Evolutionary conservation across 2,888 invertebrate genomes (phyloP).

Genomic region (Drosophila koepferae): DNA sequence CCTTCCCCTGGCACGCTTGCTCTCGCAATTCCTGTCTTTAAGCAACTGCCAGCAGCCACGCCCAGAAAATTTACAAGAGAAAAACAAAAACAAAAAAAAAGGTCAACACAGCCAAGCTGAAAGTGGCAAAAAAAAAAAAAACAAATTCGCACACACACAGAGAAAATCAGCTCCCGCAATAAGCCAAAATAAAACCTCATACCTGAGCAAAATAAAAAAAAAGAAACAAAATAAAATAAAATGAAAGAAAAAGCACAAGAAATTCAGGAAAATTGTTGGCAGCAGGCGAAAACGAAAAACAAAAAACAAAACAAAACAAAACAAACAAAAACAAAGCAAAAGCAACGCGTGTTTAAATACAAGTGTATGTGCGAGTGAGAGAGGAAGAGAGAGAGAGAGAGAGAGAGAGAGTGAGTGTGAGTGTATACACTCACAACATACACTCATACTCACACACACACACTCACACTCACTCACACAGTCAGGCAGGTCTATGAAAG

Average conservation of each 20-base stretch:
- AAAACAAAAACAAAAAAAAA: slow-evolving; percentile 48
- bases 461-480: slow-evolving; percentile 21
- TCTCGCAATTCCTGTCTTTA: slow-evolving; percentile 48
- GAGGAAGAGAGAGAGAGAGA: not conserved
- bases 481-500: slow-evolving; percentile 65
- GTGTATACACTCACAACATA: slow-evolving; percentile 7
- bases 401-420: not conserved
- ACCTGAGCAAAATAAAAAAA: slow-evolving; percentile 51
- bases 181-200: slow-evolving; percentile 72
- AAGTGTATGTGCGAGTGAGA: slow-evolving; percentile 14
- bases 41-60: slow-evolving; percentile 62
- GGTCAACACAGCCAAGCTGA: slow-evolving; percentile 61
- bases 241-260: slow-evolving; percentile 36
- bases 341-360: slow-evolving; percentile 47
- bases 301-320: not conserved
- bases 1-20: not conserved
- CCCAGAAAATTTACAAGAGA: slow-evolving; percentile 62
- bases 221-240: slow-evolving; percentile 20
- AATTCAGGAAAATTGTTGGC: slow-evolving; percentile 58
- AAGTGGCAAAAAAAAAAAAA: slow-evolving; percentile 47
- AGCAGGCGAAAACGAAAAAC: slow-evolving; percentile 45
- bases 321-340: slow-evolving; percentile 39
- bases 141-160: slow-evolving; percentile 9
- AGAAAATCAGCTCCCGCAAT: slow-evolving; percentile 62
- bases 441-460: slow-evolving; percentile 37